Conservation (phyloP, 2,888 invertebrate genomes). For the Polyommatus iphigenia region DNA sequence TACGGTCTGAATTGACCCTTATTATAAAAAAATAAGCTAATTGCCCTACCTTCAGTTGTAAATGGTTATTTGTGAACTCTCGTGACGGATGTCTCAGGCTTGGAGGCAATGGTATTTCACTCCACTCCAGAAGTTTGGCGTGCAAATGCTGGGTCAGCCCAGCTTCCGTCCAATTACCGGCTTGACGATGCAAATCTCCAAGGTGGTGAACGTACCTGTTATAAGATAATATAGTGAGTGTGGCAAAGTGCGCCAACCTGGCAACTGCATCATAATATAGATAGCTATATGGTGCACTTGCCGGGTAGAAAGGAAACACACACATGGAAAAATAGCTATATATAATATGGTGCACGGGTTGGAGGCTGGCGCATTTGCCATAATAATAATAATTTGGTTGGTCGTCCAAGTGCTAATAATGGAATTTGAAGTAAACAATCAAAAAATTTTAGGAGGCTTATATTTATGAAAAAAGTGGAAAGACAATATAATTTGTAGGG, state of each 20-base stretch:
- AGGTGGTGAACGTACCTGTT: constrained; percentile 11
- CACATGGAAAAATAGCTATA: no score
- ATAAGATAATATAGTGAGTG: background rate
- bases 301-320: no score
- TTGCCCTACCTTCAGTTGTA: background rate
- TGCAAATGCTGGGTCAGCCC: background rate
- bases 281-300: background rate
- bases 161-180: constrained; percentile 4
- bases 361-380: no score
- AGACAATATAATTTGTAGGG: no score
- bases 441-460: no score
- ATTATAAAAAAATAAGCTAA: background rate
- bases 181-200: background rate
- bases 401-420: no score
- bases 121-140: constrained; percentile 13
- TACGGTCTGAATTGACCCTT: no score
- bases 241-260: no score
- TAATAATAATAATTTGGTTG: no score
- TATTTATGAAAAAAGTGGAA: no score
- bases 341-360: no score
- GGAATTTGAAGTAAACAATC: no score
- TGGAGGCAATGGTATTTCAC: background rate
- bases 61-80: background rate
- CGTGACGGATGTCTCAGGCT: background rate
- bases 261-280: background rate